Evolutionary conservation across 2,797 vertebrate genomes (phyloP).

Genomic region (Muscicapa comitata): DNA sequence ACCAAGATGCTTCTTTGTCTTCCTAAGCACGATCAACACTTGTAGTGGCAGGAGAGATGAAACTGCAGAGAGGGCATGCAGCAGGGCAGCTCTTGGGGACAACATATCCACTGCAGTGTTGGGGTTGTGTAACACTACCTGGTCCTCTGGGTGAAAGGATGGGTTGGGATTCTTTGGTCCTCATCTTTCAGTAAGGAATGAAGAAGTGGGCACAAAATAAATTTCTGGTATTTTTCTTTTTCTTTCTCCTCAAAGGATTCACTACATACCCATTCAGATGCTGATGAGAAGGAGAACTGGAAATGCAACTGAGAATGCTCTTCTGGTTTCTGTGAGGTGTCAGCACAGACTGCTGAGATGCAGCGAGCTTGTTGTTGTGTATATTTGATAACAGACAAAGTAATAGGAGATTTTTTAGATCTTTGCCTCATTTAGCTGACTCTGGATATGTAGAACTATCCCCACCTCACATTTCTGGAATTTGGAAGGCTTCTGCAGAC

Average conservation of each 20-base stretch:
- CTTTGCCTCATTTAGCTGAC: background rate
- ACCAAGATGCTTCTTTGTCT: background rate
- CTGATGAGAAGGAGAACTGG: constrained; percentile 51
- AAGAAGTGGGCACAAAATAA: background rate
- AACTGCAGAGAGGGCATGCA: background rate
- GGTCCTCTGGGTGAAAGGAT: background rate
- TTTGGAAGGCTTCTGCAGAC: background rate
- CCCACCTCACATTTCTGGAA: background rate
- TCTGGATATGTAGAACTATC: background rate
- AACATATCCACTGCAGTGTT: background rate
- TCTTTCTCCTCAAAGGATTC: background rate
- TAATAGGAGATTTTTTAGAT: background rate
- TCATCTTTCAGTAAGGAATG: background rate
- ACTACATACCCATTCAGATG: background rate
- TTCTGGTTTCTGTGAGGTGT: background rate
- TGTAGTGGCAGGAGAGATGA: background rate
- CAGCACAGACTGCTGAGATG: background rate
- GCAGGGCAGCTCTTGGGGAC: background rate
- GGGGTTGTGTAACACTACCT: background rate
- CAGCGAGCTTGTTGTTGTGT: background rate
- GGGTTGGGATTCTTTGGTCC: background rate
- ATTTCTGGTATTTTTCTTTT: rapidly evolving
- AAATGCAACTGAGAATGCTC: background rate
- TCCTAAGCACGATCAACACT: background rate
- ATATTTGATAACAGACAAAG: background rate